Evolutionary conservation across 2,888 invertebrate genomes (phyloP), one percentile per base, ranked within the genome.

Genomic region (Thecocarcelia acutangulata): DNA sequence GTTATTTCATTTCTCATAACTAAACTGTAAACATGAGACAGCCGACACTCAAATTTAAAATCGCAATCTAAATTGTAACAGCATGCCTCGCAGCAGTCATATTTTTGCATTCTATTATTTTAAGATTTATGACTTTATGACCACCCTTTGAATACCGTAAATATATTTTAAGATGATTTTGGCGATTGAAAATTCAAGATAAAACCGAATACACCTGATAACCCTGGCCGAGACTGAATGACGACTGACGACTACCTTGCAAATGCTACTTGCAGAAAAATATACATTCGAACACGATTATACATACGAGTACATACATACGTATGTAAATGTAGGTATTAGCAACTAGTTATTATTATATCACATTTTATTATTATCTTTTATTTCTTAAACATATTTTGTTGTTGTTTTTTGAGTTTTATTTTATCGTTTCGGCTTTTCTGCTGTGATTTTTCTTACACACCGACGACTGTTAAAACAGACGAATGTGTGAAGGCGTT

Each of bases 401-500:
- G 33, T 50, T 59, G 3, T 15, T 56, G 40, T 13, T 42, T 69
- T 58, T 59, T 19, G 42, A 59, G 52, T 42, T 66, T 56, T 24
- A 33, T n/a, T 46, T 46, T 37, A 1, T 37, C 46, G 15, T 28
- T 44, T 76, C 52, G 59, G 63, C 40, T 73, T 59, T 80, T 66
- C 37, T 13, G n/a, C n/a, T 9, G 52, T 44, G 66, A 50, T 52
- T n/a, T 44, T 73, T 48, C 61, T 24, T 21, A 63, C 42, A 79
- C 46, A 66, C 61, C 61, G 61, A 73, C 64, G 52, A 68, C 59
- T 37, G 0, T 40, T 28, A 54, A 19, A 24, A 28, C 3, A 28
- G 6, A 6, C 70, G 68, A 77, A 82, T 74, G 63, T 82, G 81
- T 64, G 81, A 69, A 82, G 81, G 81, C 77, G 77, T 77, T 58